Conservation (phyloP, 2,888 invertebrate species). For the Pogonocherus hispidulus region DNA sequence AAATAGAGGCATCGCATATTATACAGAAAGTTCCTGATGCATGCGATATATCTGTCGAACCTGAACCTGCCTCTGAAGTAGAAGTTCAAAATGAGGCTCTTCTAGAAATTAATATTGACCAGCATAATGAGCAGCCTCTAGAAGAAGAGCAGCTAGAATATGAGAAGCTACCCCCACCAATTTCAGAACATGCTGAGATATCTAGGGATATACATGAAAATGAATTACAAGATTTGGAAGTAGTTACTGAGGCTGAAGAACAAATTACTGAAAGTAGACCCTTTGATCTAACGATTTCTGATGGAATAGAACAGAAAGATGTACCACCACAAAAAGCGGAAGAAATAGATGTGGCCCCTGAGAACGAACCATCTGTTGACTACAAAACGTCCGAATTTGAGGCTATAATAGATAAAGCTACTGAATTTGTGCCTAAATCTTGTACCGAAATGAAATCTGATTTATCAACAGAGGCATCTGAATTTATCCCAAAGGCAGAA, state of each 20-base stretch:
- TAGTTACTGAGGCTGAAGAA: background rate
- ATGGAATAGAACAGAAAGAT: conserved; percentile 10
- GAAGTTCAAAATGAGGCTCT: background rate
- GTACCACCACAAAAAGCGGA: background rate
- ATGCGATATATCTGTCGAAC: background rate
- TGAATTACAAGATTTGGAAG: background rate
- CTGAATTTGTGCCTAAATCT: conserved; percentile 63
- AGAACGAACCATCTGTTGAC: conserved; percentile 8
- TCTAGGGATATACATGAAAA: background rate
- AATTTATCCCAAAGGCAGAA: conserved; percentile 62
- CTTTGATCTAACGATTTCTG: background rate
- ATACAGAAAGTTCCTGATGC: background rate
- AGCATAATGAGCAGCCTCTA: background rate
- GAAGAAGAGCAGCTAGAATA: background rate
- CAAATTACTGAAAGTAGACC: too few relatives aligned
- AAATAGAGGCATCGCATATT: background rate
- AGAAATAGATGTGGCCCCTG: background rate
- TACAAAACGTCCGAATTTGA: conserved; percentile 58
- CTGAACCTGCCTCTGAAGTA: background rate
- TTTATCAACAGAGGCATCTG: conserved; percentile 54
- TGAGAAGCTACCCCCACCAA: too few relatives aligned
- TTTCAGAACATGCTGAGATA: background rate
- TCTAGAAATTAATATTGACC: background rate
- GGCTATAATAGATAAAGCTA: conserved; percentile 60
- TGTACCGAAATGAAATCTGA: conserved; percentile 40